These are phyloP conservation scores for Bubo bubo DNA, from an alignment of 2,113 vertebrate species.

Conservation along the genomic window DNA sequence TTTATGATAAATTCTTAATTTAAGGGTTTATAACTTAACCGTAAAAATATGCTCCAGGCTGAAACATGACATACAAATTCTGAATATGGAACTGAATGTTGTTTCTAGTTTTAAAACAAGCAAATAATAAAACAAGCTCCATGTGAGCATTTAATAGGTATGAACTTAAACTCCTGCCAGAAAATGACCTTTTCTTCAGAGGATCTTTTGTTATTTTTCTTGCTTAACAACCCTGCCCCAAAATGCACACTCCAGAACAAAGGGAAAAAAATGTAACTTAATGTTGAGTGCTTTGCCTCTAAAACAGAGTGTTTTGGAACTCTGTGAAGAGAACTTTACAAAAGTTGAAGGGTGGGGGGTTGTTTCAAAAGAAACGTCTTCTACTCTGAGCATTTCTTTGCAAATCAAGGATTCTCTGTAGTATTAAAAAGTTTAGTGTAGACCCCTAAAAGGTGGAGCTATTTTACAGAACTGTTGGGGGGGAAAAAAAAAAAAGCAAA, in stretches of 20 bases:
- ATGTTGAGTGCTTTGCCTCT: not conserved
- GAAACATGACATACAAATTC: not conserved
- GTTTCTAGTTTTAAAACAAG: not conserved
- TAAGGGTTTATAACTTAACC: not conserved
- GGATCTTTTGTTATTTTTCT: not conserved
- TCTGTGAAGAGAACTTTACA: not conserved
- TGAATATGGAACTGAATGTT: not conserved
- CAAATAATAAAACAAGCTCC: not conserved
- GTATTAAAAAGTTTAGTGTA: conserved; percentile 3
- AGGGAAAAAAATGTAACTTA: not conserved
- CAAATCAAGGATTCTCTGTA: not conserved
- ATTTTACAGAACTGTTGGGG: not conserved
- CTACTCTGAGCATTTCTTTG: not conserved
- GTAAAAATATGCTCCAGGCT: not conserved
- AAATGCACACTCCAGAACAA: not conserved
- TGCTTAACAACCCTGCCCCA: not conserved
- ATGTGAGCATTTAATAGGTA: not conserved
- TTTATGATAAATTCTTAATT: conserved; percentile 46
- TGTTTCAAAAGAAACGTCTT: not conserved
- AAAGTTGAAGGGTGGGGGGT: not conserved
- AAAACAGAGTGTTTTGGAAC: not conserved
- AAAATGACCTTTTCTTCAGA: not conserved
- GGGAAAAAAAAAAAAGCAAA: accelerated
- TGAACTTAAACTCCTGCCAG: not conserved
- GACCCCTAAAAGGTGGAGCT: not conserved